phyloP scores from a whole-genome alignment of 2,888 invertebrate genomes.

The Zonitis immaculata region DNA sequence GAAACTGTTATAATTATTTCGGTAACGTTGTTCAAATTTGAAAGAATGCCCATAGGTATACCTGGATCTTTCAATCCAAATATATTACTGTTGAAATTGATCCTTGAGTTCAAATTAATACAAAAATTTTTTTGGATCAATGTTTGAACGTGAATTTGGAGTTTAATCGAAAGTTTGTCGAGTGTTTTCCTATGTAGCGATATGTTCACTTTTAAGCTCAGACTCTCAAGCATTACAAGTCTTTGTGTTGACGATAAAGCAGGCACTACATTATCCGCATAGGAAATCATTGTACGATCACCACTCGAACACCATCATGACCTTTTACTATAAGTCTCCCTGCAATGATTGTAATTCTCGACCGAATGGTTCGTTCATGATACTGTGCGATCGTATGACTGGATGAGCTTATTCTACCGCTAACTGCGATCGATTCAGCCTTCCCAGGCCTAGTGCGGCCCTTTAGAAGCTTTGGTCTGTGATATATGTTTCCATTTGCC shows the following conservation, averaged over 20 bases:
- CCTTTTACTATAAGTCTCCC: constrained; percentile 7
- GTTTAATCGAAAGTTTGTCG: background rate
- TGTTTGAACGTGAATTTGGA: too few relatives aligned
- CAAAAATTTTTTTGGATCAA: too few relatives aligned
- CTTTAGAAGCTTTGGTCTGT: constrained; percentile 23
- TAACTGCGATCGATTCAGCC: constrained; percentile 39
- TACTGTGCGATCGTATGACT: constrained; percentile 32
- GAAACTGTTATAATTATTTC: too few relatives aligned
- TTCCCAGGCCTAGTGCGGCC: constrained; percentile 37
- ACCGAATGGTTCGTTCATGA: constrained; percentile 28
- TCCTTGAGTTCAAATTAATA: background rate
- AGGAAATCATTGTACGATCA: background rate
- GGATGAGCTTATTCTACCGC: constrained; percentile 34
- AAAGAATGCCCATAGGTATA: too few relatives aligned
- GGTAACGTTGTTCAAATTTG: too few relatives aligned
- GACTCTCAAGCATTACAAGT: too few relatives aligned
- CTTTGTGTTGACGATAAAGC: too few relatives aligned
- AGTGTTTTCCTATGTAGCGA: background rate
- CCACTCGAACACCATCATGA: background rate
- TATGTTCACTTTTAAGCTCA: too few relatives aligned
- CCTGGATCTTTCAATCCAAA: too few relatives aligned
- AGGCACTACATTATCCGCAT: background rate
- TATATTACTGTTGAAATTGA: too few relatives aligned
- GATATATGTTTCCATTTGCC: constrained; percentile 24
- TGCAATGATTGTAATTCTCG: constrained; percentile 20